These are phyloP conservation scores for Pangasius macronema DNA, from an alignment of 2,797 vertebrate genomes.

Conservation along the genomic window DNA sequence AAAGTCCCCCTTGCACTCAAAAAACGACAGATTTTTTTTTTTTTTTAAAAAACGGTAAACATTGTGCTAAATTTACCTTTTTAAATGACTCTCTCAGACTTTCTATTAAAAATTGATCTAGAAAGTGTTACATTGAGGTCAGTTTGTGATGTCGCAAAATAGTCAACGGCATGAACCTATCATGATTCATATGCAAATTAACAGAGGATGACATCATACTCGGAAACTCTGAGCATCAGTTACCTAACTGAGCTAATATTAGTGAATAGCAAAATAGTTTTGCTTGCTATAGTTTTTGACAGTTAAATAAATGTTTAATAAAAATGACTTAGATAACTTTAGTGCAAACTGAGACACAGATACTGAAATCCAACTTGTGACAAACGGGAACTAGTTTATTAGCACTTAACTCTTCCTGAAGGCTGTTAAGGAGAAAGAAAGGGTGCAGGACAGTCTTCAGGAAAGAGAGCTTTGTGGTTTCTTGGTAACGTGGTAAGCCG, in stretches of 20 bases:
- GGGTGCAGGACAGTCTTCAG: neutral
- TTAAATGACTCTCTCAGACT: neutral
- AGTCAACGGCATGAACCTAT: neutral
- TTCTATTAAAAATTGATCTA: neutral
- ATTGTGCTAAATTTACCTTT: neutral
- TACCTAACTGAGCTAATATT: neutral
- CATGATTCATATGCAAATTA: neutral
- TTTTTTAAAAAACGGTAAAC: neutral
- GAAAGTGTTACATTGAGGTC: neutral
- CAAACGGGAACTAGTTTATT: neutral
- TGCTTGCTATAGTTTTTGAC: neutral
- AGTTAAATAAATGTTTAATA: neutral
- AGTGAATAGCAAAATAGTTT: neutral
- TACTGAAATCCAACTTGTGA: neutral
- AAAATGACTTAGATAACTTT: neutral
- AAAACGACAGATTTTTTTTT: neutral
- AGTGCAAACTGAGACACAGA: neutral
- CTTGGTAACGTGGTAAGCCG: neutral
- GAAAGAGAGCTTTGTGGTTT: neutral
- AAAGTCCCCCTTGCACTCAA: neutral
- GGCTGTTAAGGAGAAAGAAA: neutral
- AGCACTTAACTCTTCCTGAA: neutral
- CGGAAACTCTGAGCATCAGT: neutral
- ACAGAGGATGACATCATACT: neutral
- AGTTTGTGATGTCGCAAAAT: neutral